Conservation (phyloP, 2,888 invertebrate genomes). For the Limnephilus auricula region DNA sequence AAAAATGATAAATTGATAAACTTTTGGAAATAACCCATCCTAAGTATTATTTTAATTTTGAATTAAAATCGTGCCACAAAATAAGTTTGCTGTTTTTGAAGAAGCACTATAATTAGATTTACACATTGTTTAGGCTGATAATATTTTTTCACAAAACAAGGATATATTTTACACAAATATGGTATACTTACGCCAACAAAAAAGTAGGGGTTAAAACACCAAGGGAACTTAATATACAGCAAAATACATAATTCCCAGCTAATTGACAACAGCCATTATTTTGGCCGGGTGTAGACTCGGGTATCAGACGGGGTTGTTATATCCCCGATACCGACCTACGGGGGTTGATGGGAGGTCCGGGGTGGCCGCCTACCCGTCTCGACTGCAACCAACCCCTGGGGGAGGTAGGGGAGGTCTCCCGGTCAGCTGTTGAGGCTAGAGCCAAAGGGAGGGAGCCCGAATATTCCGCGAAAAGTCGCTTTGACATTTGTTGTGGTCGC, state of each 20-base stretch:
- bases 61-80: too few species aligned
- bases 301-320: not conserved
- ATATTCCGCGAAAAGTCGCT: conserved; percentile 3
- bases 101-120: too few species aligned
- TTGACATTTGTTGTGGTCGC: not conserved
- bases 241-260: conserved; percentile 4
- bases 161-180: too few species aligned
- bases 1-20: too few species aligned
- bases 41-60: too few species aligned
- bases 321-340: not conserved
- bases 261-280: conserved; percentile 17
- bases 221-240: not conserved
- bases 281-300: not conserved
- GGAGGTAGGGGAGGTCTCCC: conserved; percentile 48
- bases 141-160: too few species aligned
- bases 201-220: too few species aligned
- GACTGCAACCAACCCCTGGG: not conserved
- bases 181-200: too few species aligned
- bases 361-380: not conserved
- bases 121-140: too few species aligned
- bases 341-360: not conserved
- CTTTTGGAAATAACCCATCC: too few species aligned
- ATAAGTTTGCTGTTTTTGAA: too few species aligned
- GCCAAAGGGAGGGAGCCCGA: not conserved
- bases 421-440: conserved; percentile 39